Evolutionary conservation across 2,797 vertebrate genomes (phyloP).

Genomic region (Malurus splendens): DNA sequence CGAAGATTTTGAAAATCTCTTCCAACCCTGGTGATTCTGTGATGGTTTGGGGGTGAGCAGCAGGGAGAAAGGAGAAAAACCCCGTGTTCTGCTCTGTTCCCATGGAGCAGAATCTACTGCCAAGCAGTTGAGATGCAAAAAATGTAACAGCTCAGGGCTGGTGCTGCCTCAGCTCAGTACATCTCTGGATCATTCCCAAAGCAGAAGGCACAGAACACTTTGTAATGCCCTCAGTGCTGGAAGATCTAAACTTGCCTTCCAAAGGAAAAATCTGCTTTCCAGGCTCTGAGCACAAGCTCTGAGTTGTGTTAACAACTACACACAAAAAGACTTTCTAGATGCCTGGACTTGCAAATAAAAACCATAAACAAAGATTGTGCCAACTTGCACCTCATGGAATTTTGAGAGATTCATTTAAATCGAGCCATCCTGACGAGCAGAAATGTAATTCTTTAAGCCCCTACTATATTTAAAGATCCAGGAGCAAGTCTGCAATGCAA

Average conservation of each 20-base stretch:
- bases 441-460: neutral
- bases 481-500: neutral
- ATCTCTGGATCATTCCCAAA: neutral
- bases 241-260: neutral
- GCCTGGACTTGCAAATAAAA: neutral
- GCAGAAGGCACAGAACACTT: neutral
- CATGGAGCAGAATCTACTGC: neutral
- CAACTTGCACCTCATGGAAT: neutral
- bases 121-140: neutral
- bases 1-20: too few species aligned
- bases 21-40: too few species aligned
- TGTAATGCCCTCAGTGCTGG: neutral
- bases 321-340: neutral
- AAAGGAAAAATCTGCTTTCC: neutral
- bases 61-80: neutral
- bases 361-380: neutral
- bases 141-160: neutral
- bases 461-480: neutral
- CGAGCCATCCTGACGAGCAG: neutral
- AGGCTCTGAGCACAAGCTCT: neutral
- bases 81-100: neutral
- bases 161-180: neutral
- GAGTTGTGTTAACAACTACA: neutral
- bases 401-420: neutral
- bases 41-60: neutral